These are phyloP conservation scores for Cyanoramphus novaezelandiae DNA, from an alignment of 2,113 vertebrate genomes.

Conservation along the genomic window DNA sequence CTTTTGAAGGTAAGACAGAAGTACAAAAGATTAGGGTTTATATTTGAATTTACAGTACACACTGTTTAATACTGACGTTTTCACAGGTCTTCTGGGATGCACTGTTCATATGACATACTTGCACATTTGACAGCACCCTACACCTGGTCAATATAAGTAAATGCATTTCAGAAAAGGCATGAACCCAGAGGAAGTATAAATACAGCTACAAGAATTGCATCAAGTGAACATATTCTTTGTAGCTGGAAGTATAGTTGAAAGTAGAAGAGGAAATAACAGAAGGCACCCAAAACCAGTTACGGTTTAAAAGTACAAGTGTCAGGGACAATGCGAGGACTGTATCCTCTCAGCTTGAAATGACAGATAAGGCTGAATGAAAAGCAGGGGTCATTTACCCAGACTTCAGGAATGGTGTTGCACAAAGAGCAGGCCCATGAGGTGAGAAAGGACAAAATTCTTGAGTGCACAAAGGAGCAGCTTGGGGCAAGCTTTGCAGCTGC, in stretches of 20 bases:
- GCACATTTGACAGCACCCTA: neutral
- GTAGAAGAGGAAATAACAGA: neutral
- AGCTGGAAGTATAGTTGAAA: neutral
- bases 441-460: constrained; percentile 32
- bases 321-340: neutral
- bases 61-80: neutral
- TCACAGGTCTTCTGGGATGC: neutral
- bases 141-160: neutral
- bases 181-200: neutral
- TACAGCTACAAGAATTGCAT: neutral
- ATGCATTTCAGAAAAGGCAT: neutral
- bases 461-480: constrained; percentile 15
- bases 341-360: neutral
- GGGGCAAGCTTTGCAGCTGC: constrained; percentile 44
- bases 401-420: neutral
- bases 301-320: neutral
- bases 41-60: neutral
- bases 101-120: neutral
- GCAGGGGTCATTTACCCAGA: constrained; percentile 16
- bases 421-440: constrained; percentile 27
- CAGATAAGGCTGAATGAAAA: constrained; percentile 14
- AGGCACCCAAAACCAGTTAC: neutral
- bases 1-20: neutral
- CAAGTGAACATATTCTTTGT: neutral
- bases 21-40: neutral